Conservation (phyloP, 2,888 invertebrate genomes). For the Muschampia plurimacula region DNA sequence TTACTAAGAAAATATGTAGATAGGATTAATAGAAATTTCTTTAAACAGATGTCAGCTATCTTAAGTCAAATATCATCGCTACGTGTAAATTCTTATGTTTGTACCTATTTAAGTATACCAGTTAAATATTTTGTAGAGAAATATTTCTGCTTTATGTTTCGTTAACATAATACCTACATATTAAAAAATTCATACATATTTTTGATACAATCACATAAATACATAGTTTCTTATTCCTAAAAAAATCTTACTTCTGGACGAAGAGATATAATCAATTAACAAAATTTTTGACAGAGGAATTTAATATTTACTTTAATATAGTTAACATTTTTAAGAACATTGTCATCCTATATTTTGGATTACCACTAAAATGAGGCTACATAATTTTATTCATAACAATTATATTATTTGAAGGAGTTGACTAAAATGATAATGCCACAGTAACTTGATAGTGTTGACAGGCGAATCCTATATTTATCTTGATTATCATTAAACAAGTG, state of each 20-base stretch:
- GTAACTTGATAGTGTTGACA: neutral
- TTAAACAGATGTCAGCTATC: constrained; percentile 27
- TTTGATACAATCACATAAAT: neutral
- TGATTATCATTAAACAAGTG: neutral
- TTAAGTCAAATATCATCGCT: constrained; percentile 11
- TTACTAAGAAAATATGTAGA: constrained; percentile 22
- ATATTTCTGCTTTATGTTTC: neutral
- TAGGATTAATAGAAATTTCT: constrained; percentile 13
- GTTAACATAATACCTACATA: neutral
- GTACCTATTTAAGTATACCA: constrained; percentile 23
- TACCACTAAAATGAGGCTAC: neutral
- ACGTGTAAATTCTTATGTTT: constrained; percentile 29
- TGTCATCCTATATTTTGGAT: neutral
- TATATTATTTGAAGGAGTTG: neutral
- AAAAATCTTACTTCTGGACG: constrained; percentile 14
- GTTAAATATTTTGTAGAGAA: constrained; percentile 9
- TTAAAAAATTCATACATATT: neutral
- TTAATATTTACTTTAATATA: neutral
- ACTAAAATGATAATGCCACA: neutral
- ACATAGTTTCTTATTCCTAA: neutral
- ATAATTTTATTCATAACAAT: neutral
- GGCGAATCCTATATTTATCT: neutral
- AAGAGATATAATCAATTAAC: constrained; percentile 12
- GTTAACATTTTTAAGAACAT: neutral
- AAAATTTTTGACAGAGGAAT: constrained; percentile 20